Base-by-base conservation (phyloP, 2,113 vertebrate genomes). In the Halcyon senegalensis region DNA sequence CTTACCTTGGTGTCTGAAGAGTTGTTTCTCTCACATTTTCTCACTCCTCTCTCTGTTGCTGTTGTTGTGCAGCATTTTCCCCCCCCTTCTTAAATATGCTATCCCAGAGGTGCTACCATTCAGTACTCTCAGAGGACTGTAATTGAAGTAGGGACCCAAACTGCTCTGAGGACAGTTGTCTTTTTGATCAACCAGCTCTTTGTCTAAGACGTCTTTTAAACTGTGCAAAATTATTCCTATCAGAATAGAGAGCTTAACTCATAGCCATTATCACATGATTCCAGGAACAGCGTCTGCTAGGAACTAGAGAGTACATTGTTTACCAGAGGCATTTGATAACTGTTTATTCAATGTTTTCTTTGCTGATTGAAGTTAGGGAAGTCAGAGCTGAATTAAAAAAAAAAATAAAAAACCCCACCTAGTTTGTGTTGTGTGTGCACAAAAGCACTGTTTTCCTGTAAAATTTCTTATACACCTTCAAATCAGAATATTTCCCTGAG, bases 241-340 rank as follows among this genome's bases (percentile, higher is more conserved):
- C 79, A 87, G n/a, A 95, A 94, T 31, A 91, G 70, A 97, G 53
- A 96, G 75, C 55, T 96, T 94, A 97, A 92, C 56, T 37, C 23
- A 80, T 79, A 96, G 62, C 55, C 75, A 86, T 97, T 97, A 97
- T 95, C 73, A 81, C 53, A 93, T 3, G 1, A 87, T 92, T 97
- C 96, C 88, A 97, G 89, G 72, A 95, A 89, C 63, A 94, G 48
- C 77, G 66, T 62, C 89, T 96, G 83, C 70, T 87, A 96, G 84
- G 73, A 98, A 94, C 69, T 92, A 84, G 67, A 89, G 55, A 97
- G 97, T 93, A 93, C 94, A 95, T 83, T 97, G 93, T 82, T 96
- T 97, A 73, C 77, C 60, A 79, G 79, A 39, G 10, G 70, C 87
- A 94, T 97, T 97, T 96, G 78, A 91, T 90, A 96, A 89, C 62